phyloP scores from a whole-genome alignment of 2,797 vertebrate genomes.

The Phoxinus dragarum region DNA sequence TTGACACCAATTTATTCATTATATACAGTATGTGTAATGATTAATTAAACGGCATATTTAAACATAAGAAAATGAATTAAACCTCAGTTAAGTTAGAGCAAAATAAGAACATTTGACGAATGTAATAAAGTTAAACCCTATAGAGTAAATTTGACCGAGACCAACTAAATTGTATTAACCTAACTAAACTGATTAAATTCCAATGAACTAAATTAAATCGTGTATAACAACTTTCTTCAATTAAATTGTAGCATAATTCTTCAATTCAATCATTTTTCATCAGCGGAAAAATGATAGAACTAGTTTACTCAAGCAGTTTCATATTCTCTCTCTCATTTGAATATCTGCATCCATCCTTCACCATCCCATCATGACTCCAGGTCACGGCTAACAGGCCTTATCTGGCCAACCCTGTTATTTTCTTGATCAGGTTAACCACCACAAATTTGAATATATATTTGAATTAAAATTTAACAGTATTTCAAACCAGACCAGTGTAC shows the following conservation, averaged over 20 bases:
- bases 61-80: background rate
- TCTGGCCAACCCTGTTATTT: too few species aligned
- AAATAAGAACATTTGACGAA: background rate
- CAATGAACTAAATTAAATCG: background rate
- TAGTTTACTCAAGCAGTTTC: conserved; percentile 22
- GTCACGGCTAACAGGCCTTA: conserved; percentile 65
- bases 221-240: background rate
- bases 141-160: background rate
- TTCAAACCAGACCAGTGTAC: background rate
- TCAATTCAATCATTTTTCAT: background rate
- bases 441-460: background rate
- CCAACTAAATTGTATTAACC: background rate
- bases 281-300: background rate
- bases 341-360: conserved; percentile 52
- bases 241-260: background rate
- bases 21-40: background rate
- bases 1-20: background rate
- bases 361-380: conserved; percentile 63
- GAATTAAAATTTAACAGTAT: background rate
- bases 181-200: background rate
- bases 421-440: background rate
- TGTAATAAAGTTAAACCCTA: background rate
- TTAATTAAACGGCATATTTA: background rate
- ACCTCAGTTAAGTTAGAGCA: background rate
- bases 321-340: conserved; percentile 49